Conservation (phyloP, 2,113 vertebrate genomes). For the Gymnobelideus leadbeateri region DNA sequence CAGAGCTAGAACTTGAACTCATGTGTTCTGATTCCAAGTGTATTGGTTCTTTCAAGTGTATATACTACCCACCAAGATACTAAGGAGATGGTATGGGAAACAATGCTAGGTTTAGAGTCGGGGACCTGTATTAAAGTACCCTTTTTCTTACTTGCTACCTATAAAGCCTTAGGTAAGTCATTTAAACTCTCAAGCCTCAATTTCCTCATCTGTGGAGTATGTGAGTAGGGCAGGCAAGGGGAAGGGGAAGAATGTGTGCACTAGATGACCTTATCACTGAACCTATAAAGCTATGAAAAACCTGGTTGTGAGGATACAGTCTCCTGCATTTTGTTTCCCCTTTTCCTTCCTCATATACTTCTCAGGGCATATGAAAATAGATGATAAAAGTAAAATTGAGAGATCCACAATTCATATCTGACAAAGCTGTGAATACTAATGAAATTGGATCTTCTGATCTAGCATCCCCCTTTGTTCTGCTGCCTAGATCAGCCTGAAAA, state of each 20-base stretch:
- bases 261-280: neutral
- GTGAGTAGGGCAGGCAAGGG: neutral
- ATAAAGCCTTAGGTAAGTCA: neutral
- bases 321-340: neutral
- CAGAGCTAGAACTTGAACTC: neutral
- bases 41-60: neutral
- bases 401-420: conserved; percentile 28
- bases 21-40: neutral
- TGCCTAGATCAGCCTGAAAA: conserved; percentile 20
- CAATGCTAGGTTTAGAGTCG: neutral
- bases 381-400: conserved; percentile 42
- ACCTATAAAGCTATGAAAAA: neutral
- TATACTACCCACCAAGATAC: neutral
- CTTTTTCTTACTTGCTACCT: neutral
- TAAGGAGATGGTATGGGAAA: neutral
- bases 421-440: conserved; percentile 40
- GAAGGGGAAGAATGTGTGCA: neutral
- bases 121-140: neutral
- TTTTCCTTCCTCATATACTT: neutral
- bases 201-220: neutral
- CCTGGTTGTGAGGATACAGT: neutral
- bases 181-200: neutral
- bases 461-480: neutral
- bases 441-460: neutral
- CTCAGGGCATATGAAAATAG: neutral